Percentiles rank a stretch among this genome's conserved stretches.
Conservation (phyloP, 92 coral and sea anemone genomes). For the Anthopleura xanthogrammica region DNA sequence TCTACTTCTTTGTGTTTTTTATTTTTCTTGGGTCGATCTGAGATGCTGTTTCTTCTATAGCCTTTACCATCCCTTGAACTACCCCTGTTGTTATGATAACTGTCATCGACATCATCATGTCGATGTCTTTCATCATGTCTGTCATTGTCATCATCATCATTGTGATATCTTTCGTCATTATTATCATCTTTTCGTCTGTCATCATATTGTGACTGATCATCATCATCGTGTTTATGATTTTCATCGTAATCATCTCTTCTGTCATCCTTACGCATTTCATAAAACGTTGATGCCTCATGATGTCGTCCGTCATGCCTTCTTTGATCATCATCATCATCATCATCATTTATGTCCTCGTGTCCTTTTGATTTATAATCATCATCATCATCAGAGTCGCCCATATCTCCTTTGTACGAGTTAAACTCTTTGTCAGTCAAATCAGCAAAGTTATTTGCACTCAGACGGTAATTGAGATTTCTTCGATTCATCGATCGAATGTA, state of each 20-base stretch:
- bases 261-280: neutral
- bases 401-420: conserved; percentile 64
- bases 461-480: conserved; percentile 57
- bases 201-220: neutral
- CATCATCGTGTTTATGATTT: neutral
- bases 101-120: conserved; percentile 7
- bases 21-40: neutral
- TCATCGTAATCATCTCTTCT: neutral
- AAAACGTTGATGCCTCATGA: conserved; percentile 8
- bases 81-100: neutral
- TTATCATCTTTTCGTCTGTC: neutral
- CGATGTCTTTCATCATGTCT: neutral
- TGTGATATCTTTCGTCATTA: neutral
- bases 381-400: conserved; percentile 59
- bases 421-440: conserved; percentile 90
- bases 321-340: conserved; percentile 24
- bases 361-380: conserved; percentile 24
- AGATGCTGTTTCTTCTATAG: conserved; percentile 21
- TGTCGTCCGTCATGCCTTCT: neutral
- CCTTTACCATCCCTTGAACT: neutral
- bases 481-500: conserved; percentile 83
- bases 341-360: conserved; percentile 18
- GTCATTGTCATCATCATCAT: neutral
- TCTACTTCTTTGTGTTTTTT: conserved; percentile 25
- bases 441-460: conserved; percentile 79